Conservation (phyloP, 2,888 invertebrate genomes). For the Drosophila kuntzei region DNA sequence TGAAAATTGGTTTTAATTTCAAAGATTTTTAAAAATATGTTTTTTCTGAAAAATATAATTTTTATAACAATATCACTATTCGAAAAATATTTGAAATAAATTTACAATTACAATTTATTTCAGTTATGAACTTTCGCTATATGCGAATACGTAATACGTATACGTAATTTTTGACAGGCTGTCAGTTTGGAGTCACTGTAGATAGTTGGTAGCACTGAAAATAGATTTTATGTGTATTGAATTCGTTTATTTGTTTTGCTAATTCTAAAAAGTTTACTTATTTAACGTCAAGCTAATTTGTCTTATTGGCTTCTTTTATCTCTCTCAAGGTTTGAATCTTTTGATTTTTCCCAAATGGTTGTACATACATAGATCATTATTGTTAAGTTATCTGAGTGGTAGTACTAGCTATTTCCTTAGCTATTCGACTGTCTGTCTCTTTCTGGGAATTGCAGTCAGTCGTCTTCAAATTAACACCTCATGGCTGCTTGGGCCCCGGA, state of each 20-base stretch:
- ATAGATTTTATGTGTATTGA: neutral
- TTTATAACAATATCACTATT: no score
- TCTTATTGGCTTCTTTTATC: neutral
- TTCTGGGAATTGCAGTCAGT: conserved; percentile 4
- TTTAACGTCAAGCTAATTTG: conserved; percentile 2
- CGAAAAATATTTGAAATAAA: no score
- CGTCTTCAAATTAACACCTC: conserved; percentile 55
- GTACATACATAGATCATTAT: conserved; percentile 6
- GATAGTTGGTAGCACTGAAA: neutral
- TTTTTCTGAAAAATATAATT: no score
- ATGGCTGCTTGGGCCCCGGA: conserved; percentile 40
- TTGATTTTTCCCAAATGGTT: conserved; percentile 5
- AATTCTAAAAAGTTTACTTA: neutral
- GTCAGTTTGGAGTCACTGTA: neutral
- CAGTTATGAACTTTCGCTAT: no score
- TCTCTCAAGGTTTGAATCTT: conserved; percentile 3
- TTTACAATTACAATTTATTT: no score
- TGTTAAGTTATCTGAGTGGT: neutral
- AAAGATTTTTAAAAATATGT: no score
- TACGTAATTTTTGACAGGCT: neutral
- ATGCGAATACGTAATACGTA: no score
- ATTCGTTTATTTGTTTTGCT: conserved; percentile 3
- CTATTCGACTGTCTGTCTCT: neutral
- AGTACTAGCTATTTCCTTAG: neutral
- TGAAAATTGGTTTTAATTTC: no score